Conservation (phyloP, 2,797 vertebrate genomes). For the Parambassis ranga region DNA sequence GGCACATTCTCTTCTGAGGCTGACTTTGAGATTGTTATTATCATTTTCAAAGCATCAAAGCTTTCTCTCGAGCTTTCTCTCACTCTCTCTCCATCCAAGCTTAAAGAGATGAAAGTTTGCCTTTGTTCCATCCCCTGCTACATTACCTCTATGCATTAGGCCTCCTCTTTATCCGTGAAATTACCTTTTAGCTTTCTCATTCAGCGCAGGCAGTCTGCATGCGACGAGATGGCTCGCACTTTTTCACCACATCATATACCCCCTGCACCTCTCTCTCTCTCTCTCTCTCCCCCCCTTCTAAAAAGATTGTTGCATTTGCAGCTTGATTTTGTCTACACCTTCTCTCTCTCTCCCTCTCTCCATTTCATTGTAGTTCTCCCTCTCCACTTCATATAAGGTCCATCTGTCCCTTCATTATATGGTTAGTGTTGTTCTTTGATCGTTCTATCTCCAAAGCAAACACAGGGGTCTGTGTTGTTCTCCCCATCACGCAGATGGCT, state of each 20-base stretch:
- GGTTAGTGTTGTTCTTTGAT: constrained; percentile 81
- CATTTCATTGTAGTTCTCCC: constrained; percentile 25
- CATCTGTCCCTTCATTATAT: constrained; percentile 78
- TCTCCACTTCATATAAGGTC: constrained; percentile 71
- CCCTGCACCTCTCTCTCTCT: constrained; percentile 46
- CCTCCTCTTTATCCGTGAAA: constrained; percentile 89
- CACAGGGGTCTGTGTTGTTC: constrained; percentile 73
- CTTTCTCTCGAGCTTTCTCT: constrained; percentile 79
- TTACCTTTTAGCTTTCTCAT: constrained; percentile 90
- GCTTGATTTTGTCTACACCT: constrained; percentile 77
- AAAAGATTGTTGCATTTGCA: constrained; percentile 79
- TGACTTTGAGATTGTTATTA: constrained; percentile 88
- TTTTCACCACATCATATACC: constrained; percentile 79
- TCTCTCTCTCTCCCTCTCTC: constrained; percentile 32
- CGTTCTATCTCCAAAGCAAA: constrained; percentile 80
- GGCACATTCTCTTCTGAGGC: constrained; percentile 80
- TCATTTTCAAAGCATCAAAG: constrained; percentile 91
- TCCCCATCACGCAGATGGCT: constrained; percentile 67
- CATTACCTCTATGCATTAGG: constrained; percentile 89
- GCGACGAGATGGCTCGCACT: constrained; percentile 82
- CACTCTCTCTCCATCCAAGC: constrained; percentile 85
- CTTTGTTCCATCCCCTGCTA: constrained; percentile 88
- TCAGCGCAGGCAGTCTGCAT: constrained; percentile 85
- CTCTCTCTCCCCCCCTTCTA: constrained; percentile 30
- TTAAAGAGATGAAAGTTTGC: constrained; percentile 90